A percentile compares a stretch with the other conserved stretches of the same genome.
phyloP scores from a whole-genome alignment of 2,113 vertebrate genomes.

The Proteles cristata region DNA sequence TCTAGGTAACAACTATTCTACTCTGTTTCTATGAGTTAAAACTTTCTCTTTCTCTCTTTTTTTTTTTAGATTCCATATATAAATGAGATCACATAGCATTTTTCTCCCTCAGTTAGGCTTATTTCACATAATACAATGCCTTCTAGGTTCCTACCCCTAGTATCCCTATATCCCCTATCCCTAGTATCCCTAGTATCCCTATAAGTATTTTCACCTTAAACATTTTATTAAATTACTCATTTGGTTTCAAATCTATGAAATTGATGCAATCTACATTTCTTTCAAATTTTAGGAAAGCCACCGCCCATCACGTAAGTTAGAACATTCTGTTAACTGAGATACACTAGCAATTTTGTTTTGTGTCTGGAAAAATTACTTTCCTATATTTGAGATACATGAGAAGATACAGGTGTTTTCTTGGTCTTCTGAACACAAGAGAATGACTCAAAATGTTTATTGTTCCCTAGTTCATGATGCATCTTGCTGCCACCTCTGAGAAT shows the following conservation, averaged over 20 bases:
- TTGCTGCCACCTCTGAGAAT: not conserved
- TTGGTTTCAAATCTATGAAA: not conserved
- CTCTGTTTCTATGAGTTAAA: not conserved
- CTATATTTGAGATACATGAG: not conserved
- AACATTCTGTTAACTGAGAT: not conserved
- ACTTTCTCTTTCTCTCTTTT: too few relatives aligned
- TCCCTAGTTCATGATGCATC: not conserved
- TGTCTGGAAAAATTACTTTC: not conserved
- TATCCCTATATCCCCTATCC: not conserved
- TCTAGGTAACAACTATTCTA: not conserved
- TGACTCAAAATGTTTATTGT: not conserved
- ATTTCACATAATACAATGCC: not conserved
- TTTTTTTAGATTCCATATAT: not conserved
- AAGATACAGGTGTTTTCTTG: not conserved
- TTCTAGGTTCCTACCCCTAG: not conserved
- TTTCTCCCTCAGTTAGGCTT: not conserved
- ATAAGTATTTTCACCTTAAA: not conserved
- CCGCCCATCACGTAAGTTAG: not conserved
- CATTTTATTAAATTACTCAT: not conserved
- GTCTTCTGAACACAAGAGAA: not conserved
- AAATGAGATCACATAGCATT: not conserved
- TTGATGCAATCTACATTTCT: not conserved
- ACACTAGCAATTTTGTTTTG: not conserved
- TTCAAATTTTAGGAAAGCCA: not conserved
- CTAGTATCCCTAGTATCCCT: not conserved